Evolutionary conservation across 2,797 vertebrate species (phyloP).

Genomic region (Chloroceryle inda): DNA sequence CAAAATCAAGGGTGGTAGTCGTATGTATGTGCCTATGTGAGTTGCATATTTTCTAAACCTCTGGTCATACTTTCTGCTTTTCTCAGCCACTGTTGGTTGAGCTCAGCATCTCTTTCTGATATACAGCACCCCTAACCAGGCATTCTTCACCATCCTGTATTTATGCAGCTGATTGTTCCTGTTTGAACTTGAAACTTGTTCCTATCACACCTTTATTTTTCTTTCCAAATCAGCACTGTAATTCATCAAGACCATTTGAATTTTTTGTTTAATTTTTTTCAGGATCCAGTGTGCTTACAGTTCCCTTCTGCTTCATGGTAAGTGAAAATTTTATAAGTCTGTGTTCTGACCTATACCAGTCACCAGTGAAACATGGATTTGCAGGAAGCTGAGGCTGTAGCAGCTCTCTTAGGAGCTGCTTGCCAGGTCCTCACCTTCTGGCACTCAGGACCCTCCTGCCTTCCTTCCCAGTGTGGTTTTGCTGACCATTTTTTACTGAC

Average conservation of each 20-base stretch:
- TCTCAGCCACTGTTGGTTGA: not conserved
- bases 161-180: not conserved
- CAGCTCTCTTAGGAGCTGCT: not conserved
- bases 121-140: not conserved
- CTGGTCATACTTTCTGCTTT: not conserved
- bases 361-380: not conserved
- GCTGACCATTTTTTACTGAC: not conserved
- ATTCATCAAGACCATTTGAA: not conserved
- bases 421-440: not conserved
- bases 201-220: not conserved
- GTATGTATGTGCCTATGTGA: accelerated
- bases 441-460: not conserved
- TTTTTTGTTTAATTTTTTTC: not conserved
- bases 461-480: not conserved
- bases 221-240: not conserved
- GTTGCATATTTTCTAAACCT: not conserved
- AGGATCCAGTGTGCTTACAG: not conserved
- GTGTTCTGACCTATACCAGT: not conserved
- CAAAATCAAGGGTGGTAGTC: not conserved
- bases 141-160: not conserved
- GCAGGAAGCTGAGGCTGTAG: not conserved
- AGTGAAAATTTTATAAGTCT: not conserved
- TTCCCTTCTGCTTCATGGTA: not conserved
- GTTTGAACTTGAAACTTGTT: not conserved
- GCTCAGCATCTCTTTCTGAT: not conserved